Evolutionary conservation across 2,113 vertebrate genomes (phyloP).

Genomic region (Macrotis lagotis): DNA sequence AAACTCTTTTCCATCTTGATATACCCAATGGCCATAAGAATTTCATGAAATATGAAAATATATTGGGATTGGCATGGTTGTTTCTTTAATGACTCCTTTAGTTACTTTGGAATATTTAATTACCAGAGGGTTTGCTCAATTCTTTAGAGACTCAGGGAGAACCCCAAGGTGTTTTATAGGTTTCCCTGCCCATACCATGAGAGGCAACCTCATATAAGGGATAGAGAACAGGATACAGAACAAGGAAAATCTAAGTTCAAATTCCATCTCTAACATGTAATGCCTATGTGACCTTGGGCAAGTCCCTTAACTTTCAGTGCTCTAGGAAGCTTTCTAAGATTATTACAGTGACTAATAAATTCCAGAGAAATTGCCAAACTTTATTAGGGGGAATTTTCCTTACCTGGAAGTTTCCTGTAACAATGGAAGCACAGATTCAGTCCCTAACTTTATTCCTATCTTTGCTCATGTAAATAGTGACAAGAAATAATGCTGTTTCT

Average conservation of each 20-base stretch:
- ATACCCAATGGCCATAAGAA: neutral
- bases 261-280: neutral
- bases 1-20: conserved; percentile 52
- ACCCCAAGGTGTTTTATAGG: neutral
- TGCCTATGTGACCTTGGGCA: neutral
- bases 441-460: neutral
- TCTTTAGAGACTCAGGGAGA: neutral
- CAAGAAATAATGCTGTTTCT: neutral
- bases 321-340: neutral
- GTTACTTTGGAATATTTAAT: neutral
- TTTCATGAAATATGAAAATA: neutral
- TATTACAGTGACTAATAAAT: neutral
- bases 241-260: neutral
- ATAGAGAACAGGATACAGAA: neutral
- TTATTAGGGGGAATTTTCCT: neutral
- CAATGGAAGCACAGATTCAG: neutral
- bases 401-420: neutral
- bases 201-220: neutral
- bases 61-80: neutral
- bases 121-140: neutral
- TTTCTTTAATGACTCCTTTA: neutral
- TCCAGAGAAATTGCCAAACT: neutral
- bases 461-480: neutral
- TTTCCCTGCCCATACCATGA: neutral
- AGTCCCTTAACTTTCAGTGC: neutral